Evolutionary conservation across 2,797 vertebrate species (phyloP).

Genomic region (Gadopsis bispinosus): DNA sequence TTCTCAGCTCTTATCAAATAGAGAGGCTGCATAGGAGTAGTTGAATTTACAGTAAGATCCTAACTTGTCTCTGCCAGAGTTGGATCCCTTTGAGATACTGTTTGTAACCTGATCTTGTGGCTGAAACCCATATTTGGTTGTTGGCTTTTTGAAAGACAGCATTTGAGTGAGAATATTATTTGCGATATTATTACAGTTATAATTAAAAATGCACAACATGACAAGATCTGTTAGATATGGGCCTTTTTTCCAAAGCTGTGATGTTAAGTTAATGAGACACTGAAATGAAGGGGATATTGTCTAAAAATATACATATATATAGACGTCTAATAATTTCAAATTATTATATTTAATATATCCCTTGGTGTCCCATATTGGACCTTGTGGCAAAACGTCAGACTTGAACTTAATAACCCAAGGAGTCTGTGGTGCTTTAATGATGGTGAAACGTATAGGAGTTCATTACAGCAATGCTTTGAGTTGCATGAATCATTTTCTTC

Average conservation of each 20-base stretch:
- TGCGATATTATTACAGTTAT: not conserved
- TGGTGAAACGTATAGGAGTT: not conserved
- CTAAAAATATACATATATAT: not conserved
- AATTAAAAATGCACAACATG: not conserved
- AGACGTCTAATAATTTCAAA: not conserved
- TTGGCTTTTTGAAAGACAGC: not conserved
- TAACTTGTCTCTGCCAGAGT: constrained; percentile 10
- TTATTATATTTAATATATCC: not conserved
- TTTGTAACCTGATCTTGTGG: constrained; percentile 9
- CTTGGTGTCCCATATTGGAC: not conserved
- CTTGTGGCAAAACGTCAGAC: not conserved
- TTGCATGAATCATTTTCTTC: not conserved
- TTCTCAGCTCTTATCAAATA: constrained; percentile 62
- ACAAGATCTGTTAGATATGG: not conserved
- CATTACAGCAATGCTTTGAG: not conserved
- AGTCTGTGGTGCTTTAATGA: not conserved
- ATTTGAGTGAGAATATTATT: not conserved
- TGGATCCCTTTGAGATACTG: constrained; percentile 2
- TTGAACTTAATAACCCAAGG: not conserved
- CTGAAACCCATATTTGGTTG: constrained; percentile 15
- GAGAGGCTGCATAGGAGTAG: constrained; percentile 34
- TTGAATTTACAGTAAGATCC: constrained; percentile 33
- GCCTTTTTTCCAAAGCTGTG: not conserved
- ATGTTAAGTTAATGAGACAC: not conserved
- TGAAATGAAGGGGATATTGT: not conserved